These are phyloP conservation scores for Champsocephalus esox DNA, from an alignment of 2,797 vertebrate species.

Conservation along the genomic window DNA sequence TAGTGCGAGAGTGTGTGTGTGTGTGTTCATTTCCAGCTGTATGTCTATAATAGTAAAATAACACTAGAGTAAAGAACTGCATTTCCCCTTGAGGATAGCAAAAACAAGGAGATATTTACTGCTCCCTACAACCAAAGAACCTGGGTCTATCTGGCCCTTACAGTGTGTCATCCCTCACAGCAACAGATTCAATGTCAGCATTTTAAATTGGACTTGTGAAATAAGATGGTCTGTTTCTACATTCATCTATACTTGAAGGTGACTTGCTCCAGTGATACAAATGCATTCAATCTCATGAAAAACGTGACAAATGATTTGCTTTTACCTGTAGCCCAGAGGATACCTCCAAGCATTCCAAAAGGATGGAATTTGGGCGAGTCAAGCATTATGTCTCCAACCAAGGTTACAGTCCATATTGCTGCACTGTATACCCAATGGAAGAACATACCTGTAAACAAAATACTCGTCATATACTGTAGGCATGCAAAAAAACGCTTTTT, in stretches of 20 bases:
- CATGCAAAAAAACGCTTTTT: background rate
- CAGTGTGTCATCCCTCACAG: constrained; percentile 1
- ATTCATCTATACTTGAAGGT: background rate
- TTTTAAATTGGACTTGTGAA: constrained; percentile 3
- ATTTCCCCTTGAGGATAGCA: no score
- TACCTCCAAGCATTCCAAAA: constrained; percentile 92
- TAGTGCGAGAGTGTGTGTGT: no score
- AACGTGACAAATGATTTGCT: background rate
- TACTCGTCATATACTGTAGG: background rate
- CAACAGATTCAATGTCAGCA: background rate
- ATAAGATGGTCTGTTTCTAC: background rate
- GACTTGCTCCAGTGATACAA: background rate
- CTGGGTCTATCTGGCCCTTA: background rate
- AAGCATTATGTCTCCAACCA: constrained; percentile 87
- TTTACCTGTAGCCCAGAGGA: constrained; percentile 94
- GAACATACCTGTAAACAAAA: constrained; percentile 89
- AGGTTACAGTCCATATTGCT: constrained; percentile 89
- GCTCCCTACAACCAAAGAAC: no score
- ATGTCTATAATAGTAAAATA: no score
- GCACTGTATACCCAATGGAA: constrained; percentile 94
- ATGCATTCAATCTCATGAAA: background rate
- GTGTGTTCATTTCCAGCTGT: no score
- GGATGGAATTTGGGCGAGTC: constrained; percentile 90
- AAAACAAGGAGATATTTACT: no score
- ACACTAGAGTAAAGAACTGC: no score